phyloP scores from a whole-genome alignment of 2,888 invertebrate species.

The Hypolimnas misippus region DNA sequence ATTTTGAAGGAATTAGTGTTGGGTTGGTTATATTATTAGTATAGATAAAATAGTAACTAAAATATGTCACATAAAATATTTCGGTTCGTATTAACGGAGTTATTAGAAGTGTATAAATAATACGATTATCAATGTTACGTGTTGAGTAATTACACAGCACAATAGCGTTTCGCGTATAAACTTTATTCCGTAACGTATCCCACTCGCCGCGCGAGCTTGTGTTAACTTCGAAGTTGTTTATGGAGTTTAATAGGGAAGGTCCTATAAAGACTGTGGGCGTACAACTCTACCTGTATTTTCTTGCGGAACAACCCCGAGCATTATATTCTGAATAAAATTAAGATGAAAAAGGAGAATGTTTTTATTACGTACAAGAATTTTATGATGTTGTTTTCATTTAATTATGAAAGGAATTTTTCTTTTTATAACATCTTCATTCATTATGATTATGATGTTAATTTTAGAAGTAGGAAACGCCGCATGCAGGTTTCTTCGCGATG shows the following conservation, averaged over 20 bases:
- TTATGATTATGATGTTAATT: not conserved
- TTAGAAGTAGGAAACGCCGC: not conserved
- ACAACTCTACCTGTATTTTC: not conserved
- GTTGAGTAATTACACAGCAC: not conserved
- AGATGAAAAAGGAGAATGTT: not conserved
- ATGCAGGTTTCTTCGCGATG: no score
- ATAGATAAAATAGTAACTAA: no score
- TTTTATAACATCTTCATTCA: not conserved
- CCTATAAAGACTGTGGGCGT: not conserved
- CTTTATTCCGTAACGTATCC: not conserved
- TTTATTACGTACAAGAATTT: not conserved
- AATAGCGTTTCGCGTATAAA: not conserved
- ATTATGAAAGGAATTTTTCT: conserved; percentile 1
- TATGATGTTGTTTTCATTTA: conserved; percentile 6
- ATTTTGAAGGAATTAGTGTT: no score
- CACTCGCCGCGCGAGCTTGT: not conserved
- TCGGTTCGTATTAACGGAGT: no score
- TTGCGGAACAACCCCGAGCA: not conserved
- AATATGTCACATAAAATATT: no score
- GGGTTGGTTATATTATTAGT: no score
- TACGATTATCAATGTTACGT: no score
- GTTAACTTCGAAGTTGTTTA: not conserved
- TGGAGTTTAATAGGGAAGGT: not conserved
- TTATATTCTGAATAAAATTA: not conserved
- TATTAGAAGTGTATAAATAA: no score